These are phyloP conservation scores for Cyclina sinensis DNA, from an alignment of 1,140 invertebrate genomes.

Conservation along the genomic window DNA sequence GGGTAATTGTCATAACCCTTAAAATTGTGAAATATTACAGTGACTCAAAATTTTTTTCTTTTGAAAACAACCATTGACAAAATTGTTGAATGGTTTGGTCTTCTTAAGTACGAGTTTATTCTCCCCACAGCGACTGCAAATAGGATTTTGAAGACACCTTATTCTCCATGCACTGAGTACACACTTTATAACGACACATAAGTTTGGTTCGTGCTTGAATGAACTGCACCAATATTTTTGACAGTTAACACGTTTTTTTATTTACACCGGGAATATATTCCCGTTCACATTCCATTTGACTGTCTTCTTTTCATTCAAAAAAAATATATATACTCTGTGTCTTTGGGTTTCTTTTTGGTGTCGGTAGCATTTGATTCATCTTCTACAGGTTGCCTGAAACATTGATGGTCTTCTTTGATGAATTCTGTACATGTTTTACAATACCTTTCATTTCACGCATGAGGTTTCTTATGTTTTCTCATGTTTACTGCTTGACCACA, in stretches of 20 bases:
- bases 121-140: conserved; percentile 14
- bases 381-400: neutral
- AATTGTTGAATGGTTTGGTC: neutral
- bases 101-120: conserved; percentile 44
- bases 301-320: conserved; percentile 67
- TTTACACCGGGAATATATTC: conserved; percentile 39
- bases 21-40: conserved; percentile 39
- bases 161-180: conserved; percentile 51
- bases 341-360: conserved; percentile 40
- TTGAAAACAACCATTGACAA: conserved; percentile 44
- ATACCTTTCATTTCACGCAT: conserved; percentile 62
- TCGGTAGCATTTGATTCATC: neutral
- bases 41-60: conserved; percentile 9
- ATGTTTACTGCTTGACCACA: conserved; percentile 60
- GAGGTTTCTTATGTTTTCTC: conserved; percentile 32
- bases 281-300: conserved; percentile 33
- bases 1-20: conserved; percentile 31
- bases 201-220: conserved; percentile 61
- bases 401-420: conserved; percentile 36
- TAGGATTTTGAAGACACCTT: neutral
- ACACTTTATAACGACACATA: conserved; percentile 70
- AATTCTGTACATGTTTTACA: conserved; percentile 68
- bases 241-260: conserved; percentile 60
- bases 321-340: conserved; percentile 66
- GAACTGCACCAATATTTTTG: conserved; percentile 57